A percentile compares a stretch with the other conserved stretches of the same genome.
Conservation (phyloP, 2,113 vertebrate genomes). For the Myotis lucifugus region DNA sequence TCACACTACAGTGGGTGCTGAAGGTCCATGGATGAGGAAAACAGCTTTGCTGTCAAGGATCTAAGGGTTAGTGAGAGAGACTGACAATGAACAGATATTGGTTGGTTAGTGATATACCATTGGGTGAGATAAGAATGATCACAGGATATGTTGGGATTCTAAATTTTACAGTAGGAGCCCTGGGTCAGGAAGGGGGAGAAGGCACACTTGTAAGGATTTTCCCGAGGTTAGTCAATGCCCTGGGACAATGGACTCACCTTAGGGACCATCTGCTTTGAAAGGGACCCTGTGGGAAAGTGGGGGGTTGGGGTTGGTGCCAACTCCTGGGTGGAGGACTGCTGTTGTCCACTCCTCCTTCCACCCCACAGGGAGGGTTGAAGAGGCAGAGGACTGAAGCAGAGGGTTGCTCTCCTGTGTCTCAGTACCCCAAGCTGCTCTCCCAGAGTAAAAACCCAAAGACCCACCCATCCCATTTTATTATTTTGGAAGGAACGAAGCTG, state of each 20-base stretch:
- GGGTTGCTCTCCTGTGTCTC: background rate
- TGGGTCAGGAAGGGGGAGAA: background rate
- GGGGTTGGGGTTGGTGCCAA: background rate
- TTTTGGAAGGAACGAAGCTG: conserved; percentile 41
- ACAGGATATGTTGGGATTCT: background rate
- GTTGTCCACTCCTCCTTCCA: background rate
- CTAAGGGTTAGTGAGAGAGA: background rate
- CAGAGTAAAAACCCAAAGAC: background rate
- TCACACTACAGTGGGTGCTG: background rate
- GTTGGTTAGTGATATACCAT: background rate
- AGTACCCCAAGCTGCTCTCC: background rate
- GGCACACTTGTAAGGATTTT: background rate
- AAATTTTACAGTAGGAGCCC: background rate
- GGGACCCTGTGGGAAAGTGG: background rate
- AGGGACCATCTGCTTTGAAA: background rate
- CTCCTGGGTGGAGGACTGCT: background rate
- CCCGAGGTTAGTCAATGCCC: background rate
- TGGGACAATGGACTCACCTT: background rate
- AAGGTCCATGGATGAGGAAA: background rate
- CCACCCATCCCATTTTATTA: conserved; percentile 23
- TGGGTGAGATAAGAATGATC: background rate
- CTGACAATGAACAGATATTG: background rate
- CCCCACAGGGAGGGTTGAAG: background rate
- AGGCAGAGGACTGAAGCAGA: background rate
- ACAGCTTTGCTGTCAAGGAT: background rate